These are phyloP conservation scores for Heliothis peltigera DNA, from an alignment of 2,888 invertebrate genomes.

Conservation along the genomic window DNA sequence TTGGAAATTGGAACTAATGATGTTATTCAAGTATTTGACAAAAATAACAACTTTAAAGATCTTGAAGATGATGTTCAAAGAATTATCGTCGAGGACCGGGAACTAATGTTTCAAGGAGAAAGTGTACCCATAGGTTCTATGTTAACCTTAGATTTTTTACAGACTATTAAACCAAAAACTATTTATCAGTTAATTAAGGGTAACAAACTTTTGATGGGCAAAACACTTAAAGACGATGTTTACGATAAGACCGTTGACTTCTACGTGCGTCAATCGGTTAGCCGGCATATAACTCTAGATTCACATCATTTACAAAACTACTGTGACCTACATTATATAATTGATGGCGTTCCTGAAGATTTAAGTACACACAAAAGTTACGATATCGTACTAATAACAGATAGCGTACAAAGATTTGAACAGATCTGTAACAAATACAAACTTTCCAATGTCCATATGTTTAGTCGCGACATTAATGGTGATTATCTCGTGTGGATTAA, in stretches of 20 bases:
- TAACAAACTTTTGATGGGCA: conserved; percentile 25
- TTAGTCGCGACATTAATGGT: conserved; percentile 5
- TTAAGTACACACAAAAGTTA: background rate
- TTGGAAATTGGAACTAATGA: background rate
- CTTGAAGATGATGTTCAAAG: conserved; percentile 4
- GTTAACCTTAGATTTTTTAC: conserved; percentile 8
- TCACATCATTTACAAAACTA: background rate
- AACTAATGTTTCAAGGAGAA: conserved; percentile 35
- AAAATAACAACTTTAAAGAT: conserved; percentile 18
- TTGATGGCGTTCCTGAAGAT: background rate
- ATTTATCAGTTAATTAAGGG: conserved; percentile 22
- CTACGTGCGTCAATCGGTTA: conserved; percentile 26
- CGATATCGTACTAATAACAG: conserved; percentile 29
- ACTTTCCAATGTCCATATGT: conserved; percentile 33
- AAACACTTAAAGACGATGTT: background rate
- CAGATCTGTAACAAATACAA: conserved; percentile 4
- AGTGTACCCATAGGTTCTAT: background rate
- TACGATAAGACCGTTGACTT: conserved; percentile 9
- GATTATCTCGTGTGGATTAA: conserved; percentile 17
- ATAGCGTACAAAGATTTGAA: conserved; percentile 20
- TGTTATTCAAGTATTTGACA: background rate
- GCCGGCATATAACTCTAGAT: conserved; percentile 23
- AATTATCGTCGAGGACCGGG: conserved; percentile 16
- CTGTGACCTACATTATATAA: conserved; percentile 3
- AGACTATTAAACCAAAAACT: conserved; percentile 9